phyloP scores from a whole-genome alignment of 2,113 vertebrate species.

The Xenopus borealis region DNA sequence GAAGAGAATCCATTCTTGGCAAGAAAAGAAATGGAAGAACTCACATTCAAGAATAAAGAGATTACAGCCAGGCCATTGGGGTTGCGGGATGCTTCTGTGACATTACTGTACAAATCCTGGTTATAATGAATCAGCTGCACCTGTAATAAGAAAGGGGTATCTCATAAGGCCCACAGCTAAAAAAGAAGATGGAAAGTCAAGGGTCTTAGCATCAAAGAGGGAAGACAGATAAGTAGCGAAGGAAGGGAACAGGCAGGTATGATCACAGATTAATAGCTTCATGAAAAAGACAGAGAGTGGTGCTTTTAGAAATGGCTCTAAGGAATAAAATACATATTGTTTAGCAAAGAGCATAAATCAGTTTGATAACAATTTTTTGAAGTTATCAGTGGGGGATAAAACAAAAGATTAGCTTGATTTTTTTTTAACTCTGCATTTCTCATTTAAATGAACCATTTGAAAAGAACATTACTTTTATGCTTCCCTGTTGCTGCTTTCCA shows the following conservation, averaged over 20 bases:
- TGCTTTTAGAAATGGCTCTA: background rate
- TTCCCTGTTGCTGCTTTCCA: background rate
- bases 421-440: background rate
- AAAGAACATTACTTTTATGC: background rate
- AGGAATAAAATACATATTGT: background rate
- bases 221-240: conserved; percentile 5
- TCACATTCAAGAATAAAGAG: conserved; percentile 64
- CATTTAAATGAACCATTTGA: background rate
- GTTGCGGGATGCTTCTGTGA: conserved; percentile 59
- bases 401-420: background rate
- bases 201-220: conserved; percentile 4
- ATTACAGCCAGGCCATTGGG: conserved; percentile 65
- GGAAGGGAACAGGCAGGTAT: background rate
- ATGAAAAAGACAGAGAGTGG: background rate
- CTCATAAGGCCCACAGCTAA: conserved; percentile 27
- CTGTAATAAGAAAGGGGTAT: conserved; percentile 43
- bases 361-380: background rate
- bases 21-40: conserved; percentile 24
- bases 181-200: conserved; percentile 24
- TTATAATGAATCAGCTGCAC: conserved; percentile 68
- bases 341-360: background rate
- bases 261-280: conserved; percentile 10
- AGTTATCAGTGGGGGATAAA: background rate
- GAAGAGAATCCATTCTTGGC: background rate
- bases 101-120: conserved; percentile 63